Evolutionary conservation across 2,113 vertebrate species (phyloP).

Genomic region (Nerophis lumbriciformis): DNA sequence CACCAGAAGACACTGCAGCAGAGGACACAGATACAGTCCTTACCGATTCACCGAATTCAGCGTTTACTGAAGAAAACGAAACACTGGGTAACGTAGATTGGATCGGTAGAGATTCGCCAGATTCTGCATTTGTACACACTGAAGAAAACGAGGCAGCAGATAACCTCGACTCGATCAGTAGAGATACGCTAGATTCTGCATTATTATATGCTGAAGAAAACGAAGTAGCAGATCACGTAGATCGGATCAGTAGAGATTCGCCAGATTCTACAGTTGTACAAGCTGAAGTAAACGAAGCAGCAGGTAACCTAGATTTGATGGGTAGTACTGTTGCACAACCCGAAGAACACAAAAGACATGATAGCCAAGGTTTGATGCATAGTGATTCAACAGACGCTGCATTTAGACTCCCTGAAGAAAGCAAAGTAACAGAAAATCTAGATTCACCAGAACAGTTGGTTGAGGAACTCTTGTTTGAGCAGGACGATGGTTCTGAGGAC

Average conservation of each 20-base stretch:
- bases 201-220: slow-evolving; percentile 5
- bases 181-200: slow-evolving; percentile 10
- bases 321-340: too few species aligned
- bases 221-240: background rate
- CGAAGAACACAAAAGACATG: slow-evolving; percentile 5
- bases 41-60: slow-evolving; percentile 16
- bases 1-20: slow-evolving; percentile 1
- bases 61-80: slow-evolving; percentile 7
- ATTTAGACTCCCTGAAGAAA: background rate
- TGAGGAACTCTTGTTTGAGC: slow-evolving; percentile 11
- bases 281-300: background rate
- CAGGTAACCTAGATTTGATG: too few species aligned
- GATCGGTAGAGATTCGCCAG: background rate
- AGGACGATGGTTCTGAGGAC: slow-evolving; percentile 16
- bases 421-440: too few species aligned
- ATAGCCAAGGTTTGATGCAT: background rate
- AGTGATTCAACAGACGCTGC: background rate
- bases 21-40: slow-evolving; percentile 14
- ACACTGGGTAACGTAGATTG: background rate
- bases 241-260: background rate
- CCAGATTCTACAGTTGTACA: background rate
- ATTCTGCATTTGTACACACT: background rate
- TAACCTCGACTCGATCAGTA: slow-evolving; percentile 8
- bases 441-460: background rate
- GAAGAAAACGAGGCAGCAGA: background rate